Percentiles rank a stretch among this genome's conserved stretches.
These are phyloP conservation scores for Sebastes glaucus DNA, from an alignment of 2,797 vertebrate genomes.

Conservation along the genomic window DNA sequence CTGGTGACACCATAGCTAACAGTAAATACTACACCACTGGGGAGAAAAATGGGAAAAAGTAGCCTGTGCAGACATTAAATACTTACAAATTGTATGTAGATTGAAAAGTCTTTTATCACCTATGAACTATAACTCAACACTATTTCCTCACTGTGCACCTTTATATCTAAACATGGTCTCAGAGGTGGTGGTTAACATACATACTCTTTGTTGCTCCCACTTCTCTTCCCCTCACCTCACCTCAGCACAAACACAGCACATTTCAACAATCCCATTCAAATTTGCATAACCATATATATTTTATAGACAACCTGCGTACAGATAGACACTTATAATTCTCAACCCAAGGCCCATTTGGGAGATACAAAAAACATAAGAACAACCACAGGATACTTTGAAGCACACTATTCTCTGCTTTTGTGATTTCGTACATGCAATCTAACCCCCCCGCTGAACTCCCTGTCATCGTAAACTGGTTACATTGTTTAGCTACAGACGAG, in stretches of 20 bases:
- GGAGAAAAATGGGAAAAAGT: not conserved
- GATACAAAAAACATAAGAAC: not conserved
- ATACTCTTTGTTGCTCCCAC: not conserved
- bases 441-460: not conserved
- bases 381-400: not conserved
- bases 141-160: not conserved
- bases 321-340: not conserved
- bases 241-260: not conserved
- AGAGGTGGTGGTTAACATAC: not conserved
- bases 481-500: not conserved
- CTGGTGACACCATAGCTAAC: not conserved
- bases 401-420: not conserved
- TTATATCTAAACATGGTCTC: not conserved
- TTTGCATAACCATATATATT: not conserved
- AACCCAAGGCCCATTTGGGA: not conserved
- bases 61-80: not conserved
- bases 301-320: not conserved
- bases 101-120: not conserved
- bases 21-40: not conserved
- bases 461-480: not conserved
- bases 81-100: not conserved
- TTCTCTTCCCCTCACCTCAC: not conserved
- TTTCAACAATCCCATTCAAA: not conserved
- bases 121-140: not conserved
- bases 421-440: not conserved